Evolutionary conservation across 2,888 invertebrate genomes (phyloP), one percentile per base, ranked within the genome.

Genomic region (Eupithecia exiguata): DNA sequence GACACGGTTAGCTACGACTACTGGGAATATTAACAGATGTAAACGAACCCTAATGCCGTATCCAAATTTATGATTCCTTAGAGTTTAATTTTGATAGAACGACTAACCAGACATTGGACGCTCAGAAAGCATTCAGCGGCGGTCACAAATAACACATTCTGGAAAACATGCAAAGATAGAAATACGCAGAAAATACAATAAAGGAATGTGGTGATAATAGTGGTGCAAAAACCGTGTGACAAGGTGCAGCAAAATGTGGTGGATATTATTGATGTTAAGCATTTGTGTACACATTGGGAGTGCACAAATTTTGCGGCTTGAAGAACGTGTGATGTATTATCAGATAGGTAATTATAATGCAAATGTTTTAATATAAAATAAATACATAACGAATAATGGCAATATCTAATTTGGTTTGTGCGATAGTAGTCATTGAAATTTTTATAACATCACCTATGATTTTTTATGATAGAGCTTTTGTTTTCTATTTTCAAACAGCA

Each of bases 311-410:
- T 77, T 81, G 12, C 84, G 84, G 63, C 83, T 78, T 6, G 53
- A 76, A 68, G 86, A 80, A 16, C 72, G 75, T 21, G 84, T 87
- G 70, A 78, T 87, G 71, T 84, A 88, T 4, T 91, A 88, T 77
- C 86, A 91, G 84, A 87, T 92, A 78, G 92, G 92, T 92, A 76
- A 87, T 89, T 85, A 53, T 65, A 25, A 14, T 58, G 25, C 25
- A 25, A 25, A 25, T 14, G 14, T 58, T 21, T 53, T 53, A 49
- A 2, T 1, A 9, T 49, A 49, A 49, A 49, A n/a, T 21, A 53
- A 21, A 53, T 49, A 49, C 49, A n/a, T 6, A 49, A n/a, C 10
- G 21, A 5, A 21, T 14, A 25, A 5, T 12, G 58, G 14, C 12
- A 25, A 58, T 25, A 58, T 25, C 25, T 58, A n/a, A 21, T 58